Conservation (phyloP, 2,797 vertebrate species). For the Bucorvus abyssinicus region DNA sequence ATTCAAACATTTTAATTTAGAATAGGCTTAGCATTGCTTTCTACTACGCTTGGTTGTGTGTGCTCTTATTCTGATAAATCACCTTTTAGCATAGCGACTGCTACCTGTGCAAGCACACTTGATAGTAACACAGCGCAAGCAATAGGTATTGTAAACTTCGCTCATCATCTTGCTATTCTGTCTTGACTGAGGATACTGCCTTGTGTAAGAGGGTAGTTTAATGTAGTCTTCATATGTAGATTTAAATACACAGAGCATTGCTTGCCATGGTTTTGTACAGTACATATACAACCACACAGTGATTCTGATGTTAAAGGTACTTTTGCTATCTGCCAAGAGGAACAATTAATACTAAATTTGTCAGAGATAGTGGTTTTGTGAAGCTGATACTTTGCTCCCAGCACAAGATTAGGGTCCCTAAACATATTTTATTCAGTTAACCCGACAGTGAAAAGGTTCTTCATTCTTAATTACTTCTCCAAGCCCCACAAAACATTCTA, state of each 20-base stretch:
- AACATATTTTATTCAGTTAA: neutral
- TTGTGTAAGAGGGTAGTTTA: neutral
- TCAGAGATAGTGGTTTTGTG: neutral
- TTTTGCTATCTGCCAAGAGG: neutral
- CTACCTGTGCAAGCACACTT: neutral
- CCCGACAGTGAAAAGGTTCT: neutral
- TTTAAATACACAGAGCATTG: neutral
- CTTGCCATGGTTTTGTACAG: neutral
- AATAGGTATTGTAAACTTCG: neutral
- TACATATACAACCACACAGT: neutral
- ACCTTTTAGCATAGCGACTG: neutral
- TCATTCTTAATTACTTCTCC: constrained; percentile 33
- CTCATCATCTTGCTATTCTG: neutral
- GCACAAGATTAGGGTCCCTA: neutral
- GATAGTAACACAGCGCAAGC: neutral
- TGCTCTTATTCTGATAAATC: neutral
- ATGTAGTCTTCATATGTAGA: neutral
- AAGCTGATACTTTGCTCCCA: constrained; percentile 9
- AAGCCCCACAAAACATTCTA: neutral
- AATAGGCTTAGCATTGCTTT: neutral
- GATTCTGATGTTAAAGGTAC: neutral
- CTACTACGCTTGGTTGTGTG: rapidly evolving
- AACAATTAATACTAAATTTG: neutral
- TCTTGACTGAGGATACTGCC: neutral
- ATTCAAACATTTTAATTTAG: neutral